Evolutionary conservation across 2,113 vertebrate genomes (phyloP).

Genomic region (Lasiurus borealis): DNA sequence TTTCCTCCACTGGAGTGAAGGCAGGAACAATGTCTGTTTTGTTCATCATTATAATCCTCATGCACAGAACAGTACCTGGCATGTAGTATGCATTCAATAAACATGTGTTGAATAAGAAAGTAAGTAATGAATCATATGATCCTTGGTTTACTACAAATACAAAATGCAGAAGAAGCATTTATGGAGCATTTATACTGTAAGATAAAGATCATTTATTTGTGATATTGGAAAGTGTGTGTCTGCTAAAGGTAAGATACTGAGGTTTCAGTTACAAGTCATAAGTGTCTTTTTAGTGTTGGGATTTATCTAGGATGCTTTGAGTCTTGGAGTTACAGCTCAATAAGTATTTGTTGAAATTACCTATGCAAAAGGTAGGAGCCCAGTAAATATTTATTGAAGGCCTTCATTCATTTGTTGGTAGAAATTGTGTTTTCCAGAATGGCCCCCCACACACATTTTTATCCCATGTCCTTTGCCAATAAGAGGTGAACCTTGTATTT

Average conservation of each 20-base stretch:
- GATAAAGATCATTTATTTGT: background rate
- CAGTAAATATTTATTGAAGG: constrained; percentile 22
- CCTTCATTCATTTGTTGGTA: constrained; percentile 8
- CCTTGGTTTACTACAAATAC: background rate
- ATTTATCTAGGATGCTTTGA: constrained; percentile 17
- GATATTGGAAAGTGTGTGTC: background rate
- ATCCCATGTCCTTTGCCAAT: background rate
- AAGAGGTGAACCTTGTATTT: background rate
- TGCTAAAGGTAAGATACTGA: background rate
- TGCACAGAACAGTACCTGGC: background rate
- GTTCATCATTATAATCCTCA: constrained; percentile 27
- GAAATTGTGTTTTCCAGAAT: background rate
- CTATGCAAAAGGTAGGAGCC: background rate
- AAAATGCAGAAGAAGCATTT: background rate
- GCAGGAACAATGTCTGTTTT: background rate
- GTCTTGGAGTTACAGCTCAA: background rate
- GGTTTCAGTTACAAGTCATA: background rate
- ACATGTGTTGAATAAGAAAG: constrained; percentile 17
- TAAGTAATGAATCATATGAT: background rate
- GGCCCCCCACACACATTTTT: background rate
- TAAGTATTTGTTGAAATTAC: constrained; percentile 8
- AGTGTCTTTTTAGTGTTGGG: constrained; percentile 23
- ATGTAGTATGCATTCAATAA: constrained; percentile 42
- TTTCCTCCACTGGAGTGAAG: constrained; percentile 46
- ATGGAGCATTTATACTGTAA: background rate